Percentiles rank a stretch among this genome's conserved stretches.
Evolutionary conservation across 2,113 vertebrate species (phyloP).

Genomic region (Burhinus oedicnemus): DNA sequence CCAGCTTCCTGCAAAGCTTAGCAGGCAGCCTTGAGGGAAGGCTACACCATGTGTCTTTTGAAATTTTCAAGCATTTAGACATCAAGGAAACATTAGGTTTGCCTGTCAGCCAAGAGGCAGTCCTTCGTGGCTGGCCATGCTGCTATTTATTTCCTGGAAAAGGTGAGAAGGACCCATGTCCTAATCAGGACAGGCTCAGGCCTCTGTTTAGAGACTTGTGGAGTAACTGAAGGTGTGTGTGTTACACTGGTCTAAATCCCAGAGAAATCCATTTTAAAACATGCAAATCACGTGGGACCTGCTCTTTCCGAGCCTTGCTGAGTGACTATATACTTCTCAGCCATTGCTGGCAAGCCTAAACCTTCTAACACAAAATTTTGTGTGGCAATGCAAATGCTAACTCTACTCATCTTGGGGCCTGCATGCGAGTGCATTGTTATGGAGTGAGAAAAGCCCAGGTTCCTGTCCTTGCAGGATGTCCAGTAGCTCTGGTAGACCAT

Average conservation of each 20-base stretch:
- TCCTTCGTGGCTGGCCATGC: neutral
- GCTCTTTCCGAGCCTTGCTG: conserved; percentile 64
- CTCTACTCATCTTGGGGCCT: conserved; percentile 5
- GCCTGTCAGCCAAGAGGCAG: neutral
- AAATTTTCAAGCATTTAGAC: neutral
- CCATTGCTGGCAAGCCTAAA: conserved; percentile 38
- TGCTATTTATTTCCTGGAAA: neutral
- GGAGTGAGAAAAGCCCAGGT: neutral
- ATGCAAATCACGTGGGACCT: conserved; percentile 55
- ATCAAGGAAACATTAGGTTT: neutral
- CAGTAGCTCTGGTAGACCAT: neutral
- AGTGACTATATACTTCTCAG: conserved; percentile 6
- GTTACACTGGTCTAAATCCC: neutral
- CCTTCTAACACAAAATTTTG: conserved; percentile 37
- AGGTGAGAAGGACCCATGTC: neutral
- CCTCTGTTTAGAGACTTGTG: neutral
- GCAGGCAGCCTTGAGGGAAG: neutral
- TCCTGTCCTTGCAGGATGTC: conserved; percentile 1
- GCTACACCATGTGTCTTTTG: neutral
- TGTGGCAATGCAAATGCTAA: conserved; percentile 35
- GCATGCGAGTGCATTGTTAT: neutral
- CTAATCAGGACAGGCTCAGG: neutral
- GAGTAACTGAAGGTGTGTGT: neutral
- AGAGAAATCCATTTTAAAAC: neutral
- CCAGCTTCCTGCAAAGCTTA: neutral